Evolutionary conservation across 1,140 invertebrate genomes (phyloP), one percentile per base, ranked within the genome.

Genomic region (Orussus abietinus): DNA sequence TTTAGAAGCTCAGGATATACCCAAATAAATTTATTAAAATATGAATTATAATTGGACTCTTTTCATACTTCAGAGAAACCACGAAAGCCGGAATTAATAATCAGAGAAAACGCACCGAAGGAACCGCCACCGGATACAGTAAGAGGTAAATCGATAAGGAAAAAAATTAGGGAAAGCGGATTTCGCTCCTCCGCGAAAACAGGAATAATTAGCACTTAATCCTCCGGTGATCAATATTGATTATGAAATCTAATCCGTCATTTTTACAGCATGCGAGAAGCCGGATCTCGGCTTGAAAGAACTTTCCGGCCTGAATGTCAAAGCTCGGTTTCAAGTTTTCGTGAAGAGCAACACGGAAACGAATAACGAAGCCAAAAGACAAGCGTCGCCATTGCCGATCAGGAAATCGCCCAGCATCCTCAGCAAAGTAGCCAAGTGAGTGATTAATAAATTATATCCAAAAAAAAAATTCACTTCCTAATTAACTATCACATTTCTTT

Each of bases 91-190:
- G 88, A 92, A 74, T 77, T 92, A 74, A 94, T 94, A 55, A 92
- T 95, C 59, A 82, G 90, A 54, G 91, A 95, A 76, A 93, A 87
- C 75, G 81, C 89, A 66, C 92, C 92, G 6, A 70, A 83, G 49
- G 88, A 92, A 65, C 75, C 94, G 56, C 90, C 91, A 40, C 87
- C 90, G 50, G 90, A 92, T 74, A 91, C 94, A 61, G 84, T 90
- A 47, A 83, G 90, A 86, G 87, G 88, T 92, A 81, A 68, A 59
- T 47, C 31, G 32, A 29, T 13, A 17, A n/a, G 12, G 6, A 35
- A 9, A 5, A 12, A 42, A 42, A 5, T 7, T 11, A 5, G 15
- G 26, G 22, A 32, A 3, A 30, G 9, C 4, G 15, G 26, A 35
- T 21, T 12, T 21, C 2, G 17, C n/a, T 19, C 11, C 10, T 26